Evolutionary conservation across 2,797 vertebrate species (phyloP), one percentile per base, ranked within the genome.

Genomic region (Synaphobranchus kaupii): DNA sequence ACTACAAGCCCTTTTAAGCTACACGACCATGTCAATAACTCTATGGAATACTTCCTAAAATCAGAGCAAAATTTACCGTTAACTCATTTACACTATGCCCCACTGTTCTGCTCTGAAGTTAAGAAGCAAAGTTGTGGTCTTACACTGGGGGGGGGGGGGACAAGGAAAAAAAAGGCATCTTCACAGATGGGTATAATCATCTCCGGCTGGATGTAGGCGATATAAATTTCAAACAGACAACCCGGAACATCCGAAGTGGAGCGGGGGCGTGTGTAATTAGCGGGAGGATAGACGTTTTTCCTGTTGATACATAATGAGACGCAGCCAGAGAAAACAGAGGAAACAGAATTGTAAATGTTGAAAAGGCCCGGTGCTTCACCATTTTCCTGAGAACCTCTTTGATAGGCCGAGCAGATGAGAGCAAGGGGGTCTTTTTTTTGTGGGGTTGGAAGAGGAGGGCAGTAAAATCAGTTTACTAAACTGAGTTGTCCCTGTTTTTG

Each of bases 401-500:
- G 87, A 85, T 85, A 88, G 81, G 56, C 81, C 80, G 85, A 4
- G 81, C 87, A 85, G 85, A 86, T 66, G 78, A 63, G 52, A 84
- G 86, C 68, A 89, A 88, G 73, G 81, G 85, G 80, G 31, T 44
- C 17, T 85, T 58, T 82, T 82, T 88, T 90, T 91, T 84, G 88
- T 87, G 34, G 6, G 44, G 66, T 86, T 89, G 71, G 89, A 87
- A 89, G 87, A 86, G 80, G 52, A 73, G 78, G 85, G 85, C 85
- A 78, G 86, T 84, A 86, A 89, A 89, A 84, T 87, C 22, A 17
- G 83, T 84, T 85, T 83, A 87, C 84, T 63, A 78, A 88, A 87
- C 83, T 83, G 81, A 90, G 85, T 71, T 88, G 88, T 83, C 88
- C 52, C 60, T 48, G 44, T 86, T 89, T 87, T 86, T 88, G 87